A percentile compares a stretch with the other conserved stretches of the same genome.
These are phyloP conservation scores for Drosophila mimetica DNA, from an alignment of 2,888 invertebrate genomes.

Conservation along the genomic window DNA sequence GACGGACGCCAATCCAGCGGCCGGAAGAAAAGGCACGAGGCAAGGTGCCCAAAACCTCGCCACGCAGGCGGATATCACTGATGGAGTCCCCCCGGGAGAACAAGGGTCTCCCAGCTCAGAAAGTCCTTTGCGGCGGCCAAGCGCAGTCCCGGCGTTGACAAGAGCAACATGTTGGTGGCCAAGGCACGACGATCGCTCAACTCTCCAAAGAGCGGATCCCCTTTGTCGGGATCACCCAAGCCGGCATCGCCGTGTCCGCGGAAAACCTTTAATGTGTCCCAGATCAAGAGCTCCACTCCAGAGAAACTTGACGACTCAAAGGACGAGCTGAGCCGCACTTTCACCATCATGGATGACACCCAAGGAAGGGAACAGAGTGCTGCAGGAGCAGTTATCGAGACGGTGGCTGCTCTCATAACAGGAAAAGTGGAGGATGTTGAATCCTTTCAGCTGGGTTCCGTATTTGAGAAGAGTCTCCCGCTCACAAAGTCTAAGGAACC, in stretches of 20 bases:
- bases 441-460: not conserved
- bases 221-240: conserved; percentile 39
- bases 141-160: conserved; percentile 41
- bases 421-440: not conserved
- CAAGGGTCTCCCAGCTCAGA: conserved; percentile 56
- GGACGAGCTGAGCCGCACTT: conserved; percentile 69
- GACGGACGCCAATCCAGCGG: conserved; percentile 32
- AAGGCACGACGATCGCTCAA: conserved; percentile 68
- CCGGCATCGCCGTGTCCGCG: conserved; percentile 18
- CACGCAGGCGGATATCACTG: conserved; percentile 27
- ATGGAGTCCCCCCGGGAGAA: conserved; percentile 57
- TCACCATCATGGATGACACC: conserved; percentile 54
- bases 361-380: not conserved
- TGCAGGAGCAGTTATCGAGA: conserved; percentile 5
- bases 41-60: conserved; percentile 40
- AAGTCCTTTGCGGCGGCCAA: conserved; percentile 57
- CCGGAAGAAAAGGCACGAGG: not conserved
- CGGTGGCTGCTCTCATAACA: conserved; percentile 6
- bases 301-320: conserved; percentile 11
- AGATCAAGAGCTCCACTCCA: conserved; percentile 28
- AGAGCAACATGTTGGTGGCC: conserved; percentile 56
- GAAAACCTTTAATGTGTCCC: conserved; percentile 2
- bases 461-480: not conserved
- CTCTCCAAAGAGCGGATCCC: conserved; percentile 45
- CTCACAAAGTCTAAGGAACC: not conserved